Evolutionary conservation across 2,888 invertebrate species (phyloP), one percentile per base, ranked within the genome.

Genomic region (Pandemis corylana): DNA sequence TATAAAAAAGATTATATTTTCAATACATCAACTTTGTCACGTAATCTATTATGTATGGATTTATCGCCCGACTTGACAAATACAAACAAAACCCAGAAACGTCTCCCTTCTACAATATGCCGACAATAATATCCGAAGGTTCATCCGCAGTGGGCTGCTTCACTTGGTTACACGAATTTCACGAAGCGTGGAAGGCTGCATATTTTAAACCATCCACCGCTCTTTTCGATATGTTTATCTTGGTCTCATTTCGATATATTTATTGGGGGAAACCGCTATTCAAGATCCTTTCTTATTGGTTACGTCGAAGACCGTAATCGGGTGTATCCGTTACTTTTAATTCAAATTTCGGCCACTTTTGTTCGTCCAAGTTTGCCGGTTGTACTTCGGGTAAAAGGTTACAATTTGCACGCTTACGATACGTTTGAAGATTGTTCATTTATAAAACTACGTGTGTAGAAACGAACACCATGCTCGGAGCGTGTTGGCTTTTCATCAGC

Each of bases 401-500:
- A 13, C 36, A 46, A 67, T 63, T 61, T 15, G 20, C 42, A 42
- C 36, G 46, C 3, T 12, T 44, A 12, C 53, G 71, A 20, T 36
- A 59, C 56, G 44, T 59, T 65, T 67, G 51, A 67, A 84, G 82
- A 85, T 84, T 82, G 79, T 79, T 75, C 87, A 89, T 89, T 90
- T 89, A 81, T 82, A 82, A 88, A 89, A 88, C 85, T 86, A 83
- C 82, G 80, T 84, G 82, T 85, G 82, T 85, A 81, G 84, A 80
- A 84, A 84, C 85, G 82, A 67, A 49, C 81, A 78, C 81, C 83
- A 81, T 86, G 86, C 86, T 84, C 86, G 86, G 85, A 84, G 56
- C 75, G 62, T 94, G 93, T 94, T 94, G 90, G 90, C 92, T 90
- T 94, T 94, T 92, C 93, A 94, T 94, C 93, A 94, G 89, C 89